A percentile compares a stretch with the other conserved stretches of the same genome.
phyloP scores from a whole-genome alignment of 2,113 vertebrate species.

The Dascyllus trimaculatus region DNA sequence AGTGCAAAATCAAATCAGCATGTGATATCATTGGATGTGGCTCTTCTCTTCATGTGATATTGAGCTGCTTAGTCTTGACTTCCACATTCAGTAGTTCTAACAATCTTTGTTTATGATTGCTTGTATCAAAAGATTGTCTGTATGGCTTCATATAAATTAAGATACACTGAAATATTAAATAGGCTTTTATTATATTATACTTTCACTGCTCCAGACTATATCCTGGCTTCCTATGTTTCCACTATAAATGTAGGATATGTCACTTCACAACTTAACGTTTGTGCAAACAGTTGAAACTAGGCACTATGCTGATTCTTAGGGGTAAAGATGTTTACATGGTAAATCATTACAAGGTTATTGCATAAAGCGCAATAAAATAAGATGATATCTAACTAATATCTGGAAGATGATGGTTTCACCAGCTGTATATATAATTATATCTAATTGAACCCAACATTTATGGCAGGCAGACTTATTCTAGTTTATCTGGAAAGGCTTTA shows the following conservation, averaged over 20 bases:
- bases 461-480: too few species aligned
- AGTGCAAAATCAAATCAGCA: constrained; percentile 33
- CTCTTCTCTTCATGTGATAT: constrained; percentile 25
- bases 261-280: constrained; percentile 35
- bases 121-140: constrained; percentile 66
- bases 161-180: constrained; percentile 58
- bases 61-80: constrained; percentile 14
- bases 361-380: constrained; percentile 71
- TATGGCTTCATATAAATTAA: constrained; percentile 71
- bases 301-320: constrained; percentile 46
- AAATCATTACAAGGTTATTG: constrained; percentile 74
- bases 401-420: constrained; percentile 24
- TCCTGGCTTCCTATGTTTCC: constrained; percentile 7
- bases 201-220: constrained; percentile 23
- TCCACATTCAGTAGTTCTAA: constrained; percentile 75
- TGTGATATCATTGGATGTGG: not conserved
- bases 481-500: not conserved
- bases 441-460: not conserved
- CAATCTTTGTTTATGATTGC: constrained; percentile 61
- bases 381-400: constrained; percentile 33
- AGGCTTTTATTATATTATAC: constrained; percentile 38
- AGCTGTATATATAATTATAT: constrained; percentile 9
- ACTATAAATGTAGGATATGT: constrained; percentile 22
- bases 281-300: constrained; percentile 56
- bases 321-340: constrained; percentile 78